These are phyloP conservation scores for Acronicta alni DNA, from an alignment of 2,888 invertebrate genomes.

Conservation along the genomic window DNA sequence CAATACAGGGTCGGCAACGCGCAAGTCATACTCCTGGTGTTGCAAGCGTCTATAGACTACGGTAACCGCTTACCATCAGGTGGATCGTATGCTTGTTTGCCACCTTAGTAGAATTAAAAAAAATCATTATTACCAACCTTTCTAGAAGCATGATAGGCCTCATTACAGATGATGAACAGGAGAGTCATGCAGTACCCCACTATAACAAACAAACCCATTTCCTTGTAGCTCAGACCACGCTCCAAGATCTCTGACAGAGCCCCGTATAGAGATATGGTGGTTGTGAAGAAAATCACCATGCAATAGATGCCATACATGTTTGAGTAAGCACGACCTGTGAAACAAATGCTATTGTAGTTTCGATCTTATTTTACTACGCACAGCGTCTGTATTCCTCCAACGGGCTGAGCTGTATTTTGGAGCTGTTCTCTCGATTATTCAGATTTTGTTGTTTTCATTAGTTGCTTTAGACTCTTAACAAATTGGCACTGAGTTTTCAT, in stretches of 20 bases:
- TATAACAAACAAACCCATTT: conserved; percentile 92
- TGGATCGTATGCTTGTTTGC: no score
- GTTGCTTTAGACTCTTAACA: no score
- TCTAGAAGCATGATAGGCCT: conserved; percentile 91
- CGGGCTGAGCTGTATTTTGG: background rate
- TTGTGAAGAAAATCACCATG: conserved; percentile 92
- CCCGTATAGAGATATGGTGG: conserved; percentile 92
- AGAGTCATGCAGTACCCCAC: conserved; percentile 92
- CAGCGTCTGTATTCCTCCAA: background rate
- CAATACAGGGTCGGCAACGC: no score
- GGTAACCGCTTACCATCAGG: no score
- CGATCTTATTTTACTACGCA: background rate
- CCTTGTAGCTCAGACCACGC: conserved; percentile 92
- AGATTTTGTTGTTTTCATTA: no score
- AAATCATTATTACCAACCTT: conserved; percentile 80
- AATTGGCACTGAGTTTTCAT: no score
- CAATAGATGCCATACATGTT: conserved; percentile 94
- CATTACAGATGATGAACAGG: conserved; percentile 92
- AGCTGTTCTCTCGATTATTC: no score
- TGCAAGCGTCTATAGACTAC: no score
- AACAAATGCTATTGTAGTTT: conserved; percentile 5
- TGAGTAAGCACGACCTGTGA: conserved; percentile 91
- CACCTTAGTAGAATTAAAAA: no score
- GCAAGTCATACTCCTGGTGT: no score
- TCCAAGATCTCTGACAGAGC: conserved; percentile 92